Conservation (phyloP, 2,113 vertebrate species). For the Ailuropoda melanoleuca region DNA sequence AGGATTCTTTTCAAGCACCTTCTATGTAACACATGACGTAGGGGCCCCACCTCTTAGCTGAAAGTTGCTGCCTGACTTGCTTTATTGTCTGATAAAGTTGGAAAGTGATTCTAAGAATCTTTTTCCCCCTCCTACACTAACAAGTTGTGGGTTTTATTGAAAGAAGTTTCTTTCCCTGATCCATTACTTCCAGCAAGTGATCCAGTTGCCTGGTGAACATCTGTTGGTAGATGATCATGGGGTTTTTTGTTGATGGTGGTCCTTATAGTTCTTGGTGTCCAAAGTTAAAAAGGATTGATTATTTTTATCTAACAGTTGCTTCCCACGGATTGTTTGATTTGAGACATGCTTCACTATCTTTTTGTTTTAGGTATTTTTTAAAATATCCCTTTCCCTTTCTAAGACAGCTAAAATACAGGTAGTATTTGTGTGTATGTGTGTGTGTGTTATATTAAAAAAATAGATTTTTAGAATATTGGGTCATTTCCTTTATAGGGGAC, state of each 20-base stretch:
- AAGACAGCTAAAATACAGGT: neutral
- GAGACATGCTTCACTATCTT: conserved; percentile 73
- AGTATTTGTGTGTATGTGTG: neutral
- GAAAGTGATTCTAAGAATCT: neutral
- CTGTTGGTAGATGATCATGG: neutral
- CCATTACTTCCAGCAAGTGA: neutral
- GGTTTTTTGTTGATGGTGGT: neutral
- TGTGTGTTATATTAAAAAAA: conserved; percentile 44
- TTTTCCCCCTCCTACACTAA: neutral
- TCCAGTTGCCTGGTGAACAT: neutral
- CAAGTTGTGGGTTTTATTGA: neutral
- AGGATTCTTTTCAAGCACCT: neutral
- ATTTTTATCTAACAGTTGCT: conserved; percentile 71
- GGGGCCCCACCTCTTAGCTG: neutral
- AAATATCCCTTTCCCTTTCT: conserved; percentile 25
- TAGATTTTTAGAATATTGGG: neutral
- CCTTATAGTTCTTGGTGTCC: conserved; percentile 63
- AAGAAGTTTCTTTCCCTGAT: conserved; percentile 1
- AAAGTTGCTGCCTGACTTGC: neutral
- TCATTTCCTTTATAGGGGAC: neutral
- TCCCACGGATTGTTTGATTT: conserved; percentile 73
- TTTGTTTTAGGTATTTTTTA: conserved; percentile 58
- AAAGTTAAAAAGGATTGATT: conserved; percentile 68
- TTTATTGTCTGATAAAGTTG: neutral
- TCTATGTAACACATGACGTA: conserved; percentile 55